Base-by-base conservation (phyloP, 2,113 vertebrate genomes). In the Emydura subglobosa region DNA sequence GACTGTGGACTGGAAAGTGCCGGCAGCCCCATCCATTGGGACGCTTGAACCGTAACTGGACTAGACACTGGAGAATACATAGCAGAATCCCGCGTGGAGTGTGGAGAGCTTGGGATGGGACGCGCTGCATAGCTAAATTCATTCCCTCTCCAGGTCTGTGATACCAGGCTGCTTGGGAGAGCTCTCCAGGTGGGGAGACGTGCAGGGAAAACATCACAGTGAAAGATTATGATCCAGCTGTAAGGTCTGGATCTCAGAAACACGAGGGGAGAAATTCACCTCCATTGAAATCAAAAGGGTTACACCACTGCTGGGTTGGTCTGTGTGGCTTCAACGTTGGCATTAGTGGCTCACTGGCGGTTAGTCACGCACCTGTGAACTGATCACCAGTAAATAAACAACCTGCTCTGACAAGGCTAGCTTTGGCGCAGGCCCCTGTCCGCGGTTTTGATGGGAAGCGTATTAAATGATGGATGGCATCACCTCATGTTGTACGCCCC, bases 161-260 rank as follows among this genome's bases (percentile, higher is more conserved):
- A 22, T 12, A 0, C 1, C 54, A 57, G 34, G 29, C 68, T 1
- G 0, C 4, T 31, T 25, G n/a, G 27, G 3, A 51, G 51, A 39
- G 12, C 19, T 24, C 51, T 53, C 1, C 22, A 54, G 39, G 39
- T 7, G 49, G 24, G 39, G 39, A 53, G 50, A 39, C 80, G 44
- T 25, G 5, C 44, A 51, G 47, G 34, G 54, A 89, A 65, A 34
- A 65, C 59, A 16, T 8, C 59, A 16, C 13, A 34, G 29, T 6
- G 7, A 65, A 65, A 65, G 59, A 65, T 34, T 65, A 65, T 14
- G 14, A 34, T 65, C 29, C 29, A 65, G 31, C 31, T 3, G 13
- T 65, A 14, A 34, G 5, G 13, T 65, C 6, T 16, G 59, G 59
- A 3, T 65, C 59, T 34, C 13, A 65, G 59, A 34, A 65, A 14